phyloP scores from a whole-genome alignment of 2,888 invertebrate species.

The Monochamus alternatus region DNA sequence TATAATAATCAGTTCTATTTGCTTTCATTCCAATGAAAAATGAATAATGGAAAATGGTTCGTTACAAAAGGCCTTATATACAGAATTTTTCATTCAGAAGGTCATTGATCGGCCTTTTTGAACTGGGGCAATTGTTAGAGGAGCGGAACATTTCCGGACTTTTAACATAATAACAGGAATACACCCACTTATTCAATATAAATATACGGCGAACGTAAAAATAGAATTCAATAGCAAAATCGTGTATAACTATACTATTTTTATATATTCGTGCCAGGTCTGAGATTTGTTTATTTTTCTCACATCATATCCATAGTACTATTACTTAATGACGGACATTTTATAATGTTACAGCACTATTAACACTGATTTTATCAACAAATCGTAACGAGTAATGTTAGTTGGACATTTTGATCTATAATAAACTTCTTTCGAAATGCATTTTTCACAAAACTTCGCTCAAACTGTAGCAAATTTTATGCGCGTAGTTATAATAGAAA shows the following conservation, averaged over 20 bases:
- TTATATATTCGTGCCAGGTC: not conserved
- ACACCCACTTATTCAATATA: constrained; percentile 3
- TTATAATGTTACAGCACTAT: too few relatives aligned
- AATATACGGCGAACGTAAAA: constrained; percentile 13
- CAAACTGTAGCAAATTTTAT: too few relatives aligned
- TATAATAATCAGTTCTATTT: too few relatives aligned
- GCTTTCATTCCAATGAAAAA: too few relatives aligned
- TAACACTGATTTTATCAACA: too few relatives aligned
- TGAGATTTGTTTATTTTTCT: not conserved
- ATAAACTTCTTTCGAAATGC: too few relatives aligned
- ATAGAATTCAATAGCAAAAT: not conserved
- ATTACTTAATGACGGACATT: not conserved
- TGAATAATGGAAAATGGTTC: too few relatives aligned
- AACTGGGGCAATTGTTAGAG: not conserved
- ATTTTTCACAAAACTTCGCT: too few relatives aligned
- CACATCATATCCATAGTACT: not conserved
- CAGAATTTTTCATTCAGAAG: not conserved
- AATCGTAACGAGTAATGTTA: too few relatives aligned
- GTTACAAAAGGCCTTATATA: too few relatives aligned
- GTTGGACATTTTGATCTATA: too few relatives aligned
- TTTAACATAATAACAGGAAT: not conserved
- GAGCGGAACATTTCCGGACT: constrained; percentile 6
- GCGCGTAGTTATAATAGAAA: too few relatives aligned
- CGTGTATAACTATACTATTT: not conserved
- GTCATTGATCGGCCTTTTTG: constrained; percentile 1